phyloP scores from a whole-genome alignment of 2,888 invertebrate genomes.

The Acronicta alni region DNA sequence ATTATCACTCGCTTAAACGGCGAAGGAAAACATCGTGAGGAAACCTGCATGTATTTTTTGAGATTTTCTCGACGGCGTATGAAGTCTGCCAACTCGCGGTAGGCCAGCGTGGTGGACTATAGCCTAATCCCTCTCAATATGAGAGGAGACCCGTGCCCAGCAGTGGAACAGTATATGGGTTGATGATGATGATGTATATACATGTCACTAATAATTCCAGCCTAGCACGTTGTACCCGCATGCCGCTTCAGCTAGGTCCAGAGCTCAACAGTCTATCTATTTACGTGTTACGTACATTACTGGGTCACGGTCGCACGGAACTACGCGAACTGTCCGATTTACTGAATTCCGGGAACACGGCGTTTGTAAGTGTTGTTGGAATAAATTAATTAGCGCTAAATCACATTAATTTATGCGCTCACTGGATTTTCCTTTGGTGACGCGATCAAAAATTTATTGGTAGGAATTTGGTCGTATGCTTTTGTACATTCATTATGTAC shows the following conservation, averaged over 20 bases:
- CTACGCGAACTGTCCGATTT: constrained; percentile 45
- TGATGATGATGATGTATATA: too few relatives aligned
- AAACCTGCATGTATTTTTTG: too few relatives aligned
- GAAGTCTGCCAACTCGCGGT: too few relatives aligned
- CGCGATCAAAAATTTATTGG: constrained; percentile 8
- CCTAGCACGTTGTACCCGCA: constrained; percentile 10
- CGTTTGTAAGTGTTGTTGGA: constrained; percentile 22
- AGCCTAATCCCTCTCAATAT: too few relatives aligned
- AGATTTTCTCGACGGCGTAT: too few relatives aligned
- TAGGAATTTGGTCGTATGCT: constrained; percentile 11
- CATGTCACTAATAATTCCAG: neutral
- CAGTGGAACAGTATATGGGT: too few relatives aligned
- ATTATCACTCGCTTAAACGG: too few relatives aligned
- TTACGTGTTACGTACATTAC: constrained; percentile 52
- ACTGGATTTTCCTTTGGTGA: constrained; percentile 36
- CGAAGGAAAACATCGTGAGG: too few relatives aligned
- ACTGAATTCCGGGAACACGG: constrained; percentile 59
- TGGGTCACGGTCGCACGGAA: constrained; percentile 63
- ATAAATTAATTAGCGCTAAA: constrained; percentile 1
- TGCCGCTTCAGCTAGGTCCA: constrained; percentile 23
- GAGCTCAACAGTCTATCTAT: constrained; percentile 50
- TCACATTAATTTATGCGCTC: constrained; percentile 10
- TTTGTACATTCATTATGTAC: too few relatives aligned
- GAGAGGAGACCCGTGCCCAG: too few relatives aligned
- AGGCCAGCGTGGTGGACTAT: too few relatives aligned